These are phyloP conservation scores for Spongia lamella DNA, from an alignment of 37 sponge, comb jelly and placozoan genomes.

Conservation along the genomic window DNA sequence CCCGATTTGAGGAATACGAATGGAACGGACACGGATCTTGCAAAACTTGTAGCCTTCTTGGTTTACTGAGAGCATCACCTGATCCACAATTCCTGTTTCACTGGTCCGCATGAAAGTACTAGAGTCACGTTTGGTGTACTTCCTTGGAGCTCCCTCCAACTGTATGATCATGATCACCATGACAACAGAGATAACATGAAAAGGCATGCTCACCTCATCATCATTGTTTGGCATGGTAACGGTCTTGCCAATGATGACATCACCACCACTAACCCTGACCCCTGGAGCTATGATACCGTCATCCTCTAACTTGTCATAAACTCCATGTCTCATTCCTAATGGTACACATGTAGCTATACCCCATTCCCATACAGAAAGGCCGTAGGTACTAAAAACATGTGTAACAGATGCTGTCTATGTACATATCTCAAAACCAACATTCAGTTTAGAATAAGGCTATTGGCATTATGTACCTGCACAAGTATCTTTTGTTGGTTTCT, in stretches of 20 bases:
- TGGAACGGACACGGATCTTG: constrained; percentile 94
- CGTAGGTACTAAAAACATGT: neutral
- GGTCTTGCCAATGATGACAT: constrained; percentile 98
- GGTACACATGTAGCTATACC: neutral
- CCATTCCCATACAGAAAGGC: neutral
- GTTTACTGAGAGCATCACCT: constrained; percentile 96
- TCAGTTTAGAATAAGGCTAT: too few species aligned
- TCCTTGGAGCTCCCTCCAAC: constrained; percentile 81
- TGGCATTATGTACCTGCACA: constrained; percentile 68
- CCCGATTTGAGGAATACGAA: constrained; percentile 96
- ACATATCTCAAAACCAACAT: neutral
- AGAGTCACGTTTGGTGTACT: constrained; percentile 88
- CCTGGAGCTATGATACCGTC: constrained; percentile 99
- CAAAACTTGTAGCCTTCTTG: constrained; percentile 98
- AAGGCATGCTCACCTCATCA: too few species aligned
- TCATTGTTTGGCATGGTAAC: constrained; percentile 93
- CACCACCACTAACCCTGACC: constrained; percentile 93
- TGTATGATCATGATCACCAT: constrained; percentile 26
- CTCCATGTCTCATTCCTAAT: constrained; percentile 93
- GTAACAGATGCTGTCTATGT: neutral
- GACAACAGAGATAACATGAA: too few species aligned
- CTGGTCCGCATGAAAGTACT: constrained; percentile 92
- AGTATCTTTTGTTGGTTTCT: constrained; percentile 85
- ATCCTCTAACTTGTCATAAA: constrained; percentile 97
- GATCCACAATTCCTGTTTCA: constrained; percentile 97